Percentiles rank a stretch among this genome's conserved stretches.
These are phyloP conservation scores for Agrotis puta DNA, from an alignment of 2,888 invertebrate species.

Conservation along the genomic window DNA sequence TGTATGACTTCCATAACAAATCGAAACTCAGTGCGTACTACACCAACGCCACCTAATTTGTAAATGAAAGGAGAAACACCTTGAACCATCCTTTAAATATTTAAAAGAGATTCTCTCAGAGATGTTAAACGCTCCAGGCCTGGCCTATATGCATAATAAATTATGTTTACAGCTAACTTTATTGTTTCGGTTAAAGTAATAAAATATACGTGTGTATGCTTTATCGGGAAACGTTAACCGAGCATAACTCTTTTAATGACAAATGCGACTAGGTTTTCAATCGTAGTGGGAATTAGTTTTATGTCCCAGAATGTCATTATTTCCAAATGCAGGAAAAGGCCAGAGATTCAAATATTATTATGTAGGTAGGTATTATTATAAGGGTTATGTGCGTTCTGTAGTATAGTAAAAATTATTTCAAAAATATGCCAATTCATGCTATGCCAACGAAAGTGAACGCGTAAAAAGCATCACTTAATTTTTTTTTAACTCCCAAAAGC, in stretches of 20 bases:
- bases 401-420: too few species aligned
- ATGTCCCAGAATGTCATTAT: background rate
- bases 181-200: conserved; percentile 63
- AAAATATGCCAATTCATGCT: too few species aligned
- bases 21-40: background rate
- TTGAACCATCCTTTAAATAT: conserved; percentile 72
- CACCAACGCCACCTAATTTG: conserved; percentile 63
- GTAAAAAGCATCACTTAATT: background rate
- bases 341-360: too few species aligned
- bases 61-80: conserved; percentile 66
- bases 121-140: conserved; percentile 69
- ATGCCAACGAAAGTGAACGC: too few species aligned
- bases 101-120: conserved; percentile 71
- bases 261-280: conserved; percentile 37
- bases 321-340: too few species aligned
- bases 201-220: conserved; percentile 50
- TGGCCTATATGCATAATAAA: conserved; percentile 75
- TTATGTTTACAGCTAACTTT: conserved; percentile 68
- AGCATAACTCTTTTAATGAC: conserved; percentile 35
- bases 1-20: too few species aligned
- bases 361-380: too few species aligned
- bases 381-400: too few species aligned
- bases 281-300: conserved; percentile 15
- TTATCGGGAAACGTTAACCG: conserved; percentile 54
- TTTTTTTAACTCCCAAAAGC: background rate